Percentiles rank a stretch among this genome's conserved stretches.
phyloP scores from a whole-genome alignment of 2,113 vertebrate genomes.

The Zosterops lateralis region DNA sequence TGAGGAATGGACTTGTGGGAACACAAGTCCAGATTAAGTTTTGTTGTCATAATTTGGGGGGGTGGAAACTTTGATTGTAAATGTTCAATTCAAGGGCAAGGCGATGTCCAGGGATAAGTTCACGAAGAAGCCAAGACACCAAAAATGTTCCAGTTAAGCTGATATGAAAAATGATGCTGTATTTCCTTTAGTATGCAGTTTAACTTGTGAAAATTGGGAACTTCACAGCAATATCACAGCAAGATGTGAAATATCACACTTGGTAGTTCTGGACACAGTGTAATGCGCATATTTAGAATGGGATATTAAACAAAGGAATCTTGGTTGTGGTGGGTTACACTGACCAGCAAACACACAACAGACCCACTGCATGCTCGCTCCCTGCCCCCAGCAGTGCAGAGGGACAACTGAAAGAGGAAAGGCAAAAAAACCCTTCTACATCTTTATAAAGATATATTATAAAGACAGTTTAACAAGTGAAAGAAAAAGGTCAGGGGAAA shows the following conservation, averaged over 20 bases:
- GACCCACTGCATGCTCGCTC: rapidly evolving
- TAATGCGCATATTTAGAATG: not conserved
- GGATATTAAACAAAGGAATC: not conserved
- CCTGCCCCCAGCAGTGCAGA: not conserved
- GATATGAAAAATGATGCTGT: not conserved
- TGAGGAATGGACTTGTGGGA: not conserved
- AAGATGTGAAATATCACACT: not conserved
- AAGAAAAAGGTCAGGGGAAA: not conserved
- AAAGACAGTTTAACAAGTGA: not conserved
- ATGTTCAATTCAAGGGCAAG: not conserved
- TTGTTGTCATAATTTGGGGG: not conserved
- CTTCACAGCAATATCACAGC: not conserved
- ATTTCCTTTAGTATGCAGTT: not conserved
- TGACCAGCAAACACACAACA: not conserved
- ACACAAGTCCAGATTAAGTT: not conserved
- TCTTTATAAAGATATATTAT: not conserved
- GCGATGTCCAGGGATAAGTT: not conserved
- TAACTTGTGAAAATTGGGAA: not conserved
- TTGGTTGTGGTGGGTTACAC: not conserved
- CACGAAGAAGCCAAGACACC: not conserved
- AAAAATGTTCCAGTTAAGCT: not conserved
- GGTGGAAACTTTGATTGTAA: not conserved
- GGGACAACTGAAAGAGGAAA: not conserved
- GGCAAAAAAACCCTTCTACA: not conserved
- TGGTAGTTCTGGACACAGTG: not conserved